These are phyloP conservation scores for Drosophila lini DNA, from an alignment of 1,140 invertebrate species.

Conservation along the genomic window DNA sequence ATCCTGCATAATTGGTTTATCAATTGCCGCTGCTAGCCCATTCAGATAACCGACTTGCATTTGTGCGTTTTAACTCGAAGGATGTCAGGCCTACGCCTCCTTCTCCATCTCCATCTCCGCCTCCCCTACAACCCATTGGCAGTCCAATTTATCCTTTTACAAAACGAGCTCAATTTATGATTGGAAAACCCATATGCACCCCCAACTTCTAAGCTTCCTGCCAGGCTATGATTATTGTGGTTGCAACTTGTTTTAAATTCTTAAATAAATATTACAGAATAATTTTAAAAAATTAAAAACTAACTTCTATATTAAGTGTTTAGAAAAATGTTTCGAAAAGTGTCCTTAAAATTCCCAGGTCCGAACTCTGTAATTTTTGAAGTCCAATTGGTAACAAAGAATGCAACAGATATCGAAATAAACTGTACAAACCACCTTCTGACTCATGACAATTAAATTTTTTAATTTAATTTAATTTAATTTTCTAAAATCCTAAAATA, in stretches of 20 bases:
- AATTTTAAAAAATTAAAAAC: background rate
- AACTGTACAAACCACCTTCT: background rate
- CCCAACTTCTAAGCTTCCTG: background rate
- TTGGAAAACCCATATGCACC: background rate
- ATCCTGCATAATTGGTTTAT: slow-evolving; percentile 71
- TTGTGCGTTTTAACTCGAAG: slow-evolving; percentile 30
- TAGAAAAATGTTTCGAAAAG: background rate
- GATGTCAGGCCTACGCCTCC: background rate
- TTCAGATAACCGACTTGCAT: slow-evolving; percentile 28
- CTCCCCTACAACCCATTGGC: background rate
- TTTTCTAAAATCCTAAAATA: background rate
- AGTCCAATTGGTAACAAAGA: background rate
- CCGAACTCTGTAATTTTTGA: background rate
- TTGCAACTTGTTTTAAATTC: background rate
- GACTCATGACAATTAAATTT: background rate
- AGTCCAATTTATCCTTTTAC: background rate
- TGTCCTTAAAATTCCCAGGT: background rate
- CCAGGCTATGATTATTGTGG: background rate
- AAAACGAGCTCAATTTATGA: slow-evolving; percentile 2
- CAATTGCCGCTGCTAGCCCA: slow-evolving; percentile 50
- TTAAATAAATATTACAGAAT: background rate
- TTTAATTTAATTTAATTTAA: background rate
- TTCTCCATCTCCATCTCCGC: too few species aligned
- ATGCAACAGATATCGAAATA: background rate
- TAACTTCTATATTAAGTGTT: too few species aligned